phyloP scores from a whole-genome alignment of 2,797 vertebrate species.

The Anas bahamensis region DNA sequence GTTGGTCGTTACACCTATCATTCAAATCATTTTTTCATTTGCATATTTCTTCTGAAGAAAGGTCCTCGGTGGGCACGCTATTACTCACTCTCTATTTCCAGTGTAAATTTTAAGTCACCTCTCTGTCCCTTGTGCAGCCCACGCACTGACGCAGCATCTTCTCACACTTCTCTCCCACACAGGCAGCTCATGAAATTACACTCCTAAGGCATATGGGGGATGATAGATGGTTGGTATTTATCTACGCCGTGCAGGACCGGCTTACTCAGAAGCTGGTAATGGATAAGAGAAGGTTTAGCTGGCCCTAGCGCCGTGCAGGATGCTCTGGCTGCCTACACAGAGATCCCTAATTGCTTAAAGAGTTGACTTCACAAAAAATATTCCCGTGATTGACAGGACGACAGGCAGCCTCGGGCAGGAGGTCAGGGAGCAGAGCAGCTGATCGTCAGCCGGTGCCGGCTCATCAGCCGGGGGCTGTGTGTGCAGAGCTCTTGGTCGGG shows the following conservation, averaged over 20 bases:
- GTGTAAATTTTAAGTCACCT: conserved; percentile 54
- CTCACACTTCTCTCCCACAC: conserved; percentile 65
- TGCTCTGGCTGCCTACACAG: neutral
- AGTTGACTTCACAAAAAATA: neutral
- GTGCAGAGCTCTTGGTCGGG: too few species aligned
- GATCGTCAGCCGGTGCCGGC: neutral
- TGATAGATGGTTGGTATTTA: conserved; percentile 65
- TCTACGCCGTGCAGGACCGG: neutral
- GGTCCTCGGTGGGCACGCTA: neutral
- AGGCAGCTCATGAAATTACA: conserved; percentile 59
- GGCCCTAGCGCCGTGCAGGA: neutral
- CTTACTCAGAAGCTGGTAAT: conserved; percentile 35
- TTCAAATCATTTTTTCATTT: conserved; percentile 6
- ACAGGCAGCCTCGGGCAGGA: neutral
- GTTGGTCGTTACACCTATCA: neutral
- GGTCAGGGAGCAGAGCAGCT: conserved; percentile 20
- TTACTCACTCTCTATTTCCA: conserved; percentile 64
- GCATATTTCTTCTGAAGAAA: conserved; percentile 38
- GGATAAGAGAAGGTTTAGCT: neutral
- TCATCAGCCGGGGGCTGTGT: too few species aligned
- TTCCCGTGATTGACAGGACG: neutral
- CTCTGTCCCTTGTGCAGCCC: conserved; percentile 54
- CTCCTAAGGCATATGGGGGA: neutral
- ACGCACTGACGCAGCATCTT: conserved; percentile 67
- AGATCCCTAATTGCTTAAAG: conserved; percentile 4